A percentile compares a stretch with the other conserved stretches of the same genome.
Evolutionary conservation across 2,888 invertebrate genomes (phyloP).

Genomic region (Eurytoma adleriae): DNA sequence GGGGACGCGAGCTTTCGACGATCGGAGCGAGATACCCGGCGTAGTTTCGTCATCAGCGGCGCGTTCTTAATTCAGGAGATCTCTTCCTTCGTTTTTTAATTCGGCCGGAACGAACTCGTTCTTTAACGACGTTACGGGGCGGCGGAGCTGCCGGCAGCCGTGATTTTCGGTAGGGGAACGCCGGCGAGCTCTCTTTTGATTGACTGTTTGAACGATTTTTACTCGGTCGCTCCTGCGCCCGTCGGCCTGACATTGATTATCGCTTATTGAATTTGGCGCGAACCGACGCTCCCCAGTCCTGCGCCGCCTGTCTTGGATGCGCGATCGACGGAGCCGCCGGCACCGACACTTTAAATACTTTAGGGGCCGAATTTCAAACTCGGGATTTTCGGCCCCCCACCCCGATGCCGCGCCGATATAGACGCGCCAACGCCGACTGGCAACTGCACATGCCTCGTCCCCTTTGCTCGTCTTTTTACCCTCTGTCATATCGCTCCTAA

Average conservation of each 20-base stretch:
- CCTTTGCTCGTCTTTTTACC: conserved; percentile 31
- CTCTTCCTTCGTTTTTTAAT: conserved; percentile 50
- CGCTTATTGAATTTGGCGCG: conserved; percentile 73
- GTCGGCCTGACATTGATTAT: conserved; percentile 73
- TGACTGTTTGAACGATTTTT: conserved; percentile 75
- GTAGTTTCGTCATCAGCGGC: conserved; percentile 30
- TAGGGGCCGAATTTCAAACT: conserved; percentile 56
- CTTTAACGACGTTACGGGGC: conserved; percentile 64
- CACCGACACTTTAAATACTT: conserved; percentile 58
- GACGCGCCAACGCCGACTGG: conserved; percentile 15
- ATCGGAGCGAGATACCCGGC: conserved; percentile 18
- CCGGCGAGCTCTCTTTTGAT: conserved; percentile 68
- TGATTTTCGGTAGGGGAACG: conserved; percentile 52
- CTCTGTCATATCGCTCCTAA: conserved; percentile 50
- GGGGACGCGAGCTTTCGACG: conserved; percentile 1
- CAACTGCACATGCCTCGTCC: conserved; percentile 10
- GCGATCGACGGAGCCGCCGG: conserved; percentile 56
- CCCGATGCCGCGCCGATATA: conserved; percentile 5
- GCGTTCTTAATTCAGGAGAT: conserved; percentile 41
- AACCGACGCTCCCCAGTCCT: conserved; percentile 57
- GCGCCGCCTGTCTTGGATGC: conserved; percentile 61
- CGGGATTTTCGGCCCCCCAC: conserved; percentile 42
- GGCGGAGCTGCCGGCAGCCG: conserved; percentile 21
- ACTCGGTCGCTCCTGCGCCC: conserved; percentile 66
- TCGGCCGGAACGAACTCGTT: conserved; percentile 56